Conservation (phyloP, 2,113 vertebrate species). For the Rhynchomys soricoides region DNA sequence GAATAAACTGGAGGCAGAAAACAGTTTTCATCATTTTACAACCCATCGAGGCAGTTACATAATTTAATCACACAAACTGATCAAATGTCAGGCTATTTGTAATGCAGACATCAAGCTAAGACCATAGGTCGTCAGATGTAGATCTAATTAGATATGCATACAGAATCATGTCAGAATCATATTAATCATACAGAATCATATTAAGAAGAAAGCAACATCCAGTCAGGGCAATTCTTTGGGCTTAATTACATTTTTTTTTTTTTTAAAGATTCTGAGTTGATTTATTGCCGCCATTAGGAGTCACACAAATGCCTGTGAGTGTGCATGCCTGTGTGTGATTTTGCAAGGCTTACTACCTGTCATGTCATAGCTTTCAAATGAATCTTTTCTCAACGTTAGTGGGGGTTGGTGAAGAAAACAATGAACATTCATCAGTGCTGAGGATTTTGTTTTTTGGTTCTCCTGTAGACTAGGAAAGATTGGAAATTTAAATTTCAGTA, state of each 20-base stretch:
- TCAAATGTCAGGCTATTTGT: constrained; percentile 86
- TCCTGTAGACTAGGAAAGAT: constrained; percentile 37
- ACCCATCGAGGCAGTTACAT: constrained; percentile 82
- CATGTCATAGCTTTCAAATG: constrained; percentile 60
- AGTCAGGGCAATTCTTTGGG: constrained; percentile 81
- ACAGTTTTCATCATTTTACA: constrained; percentile 81
- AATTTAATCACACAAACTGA: constrained; percentile 85
- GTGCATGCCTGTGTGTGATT: constrained; percentile 5
- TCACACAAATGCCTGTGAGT: constrained; percentile 47
- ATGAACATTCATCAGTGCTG: constrained; percentile 60
- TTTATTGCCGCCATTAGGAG: constrained; percentile 75
- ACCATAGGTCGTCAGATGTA: constrained; percentile 83
- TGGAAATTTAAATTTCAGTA: constrained; percentile 41
- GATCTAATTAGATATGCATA: constrained; percentile 84
- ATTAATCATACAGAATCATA: constrained; percentile 84
- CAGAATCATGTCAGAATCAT: constrained; percentile 84
- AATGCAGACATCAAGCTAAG: constrained; percentile 83
- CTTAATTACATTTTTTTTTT: constrained; percentile 78
- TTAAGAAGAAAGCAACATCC: constrained; percentile 77
- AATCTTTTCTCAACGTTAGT: constrained; percentile 63
- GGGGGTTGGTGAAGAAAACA: constrained; percentile 70
- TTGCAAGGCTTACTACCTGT: constrained; percentile 74
- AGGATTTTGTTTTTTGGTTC: constrained; percentile 33
- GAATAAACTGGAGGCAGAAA: constrained; percentile 61
- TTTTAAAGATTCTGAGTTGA: constrained; percentile 78